Evolutionary conservation across 2,888 invertebrate species (phyloP), one percentile per base, ranked within the genome.

Genomic region (Cheilosia grossa): DNA sequence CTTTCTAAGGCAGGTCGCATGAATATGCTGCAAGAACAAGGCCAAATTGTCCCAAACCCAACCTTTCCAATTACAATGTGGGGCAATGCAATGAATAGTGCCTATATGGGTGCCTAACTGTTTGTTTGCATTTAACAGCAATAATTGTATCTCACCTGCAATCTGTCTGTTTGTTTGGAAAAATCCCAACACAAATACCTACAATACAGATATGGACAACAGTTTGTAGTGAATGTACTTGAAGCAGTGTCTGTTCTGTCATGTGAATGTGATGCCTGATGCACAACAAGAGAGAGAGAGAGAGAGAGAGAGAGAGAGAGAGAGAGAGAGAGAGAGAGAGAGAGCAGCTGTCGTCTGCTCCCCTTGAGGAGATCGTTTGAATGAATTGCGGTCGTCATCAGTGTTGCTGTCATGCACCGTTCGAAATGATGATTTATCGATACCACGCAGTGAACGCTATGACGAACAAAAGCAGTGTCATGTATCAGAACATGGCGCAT

Each of bases 371-470:
- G 40, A 61, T 54, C 53, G 54, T 54, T 44, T 63, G 21, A 73
- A 73, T 73, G 44, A n/a, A 10, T 30, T 17, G 7, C 21, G 9
- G 17, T 33, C 51, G 13, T 37, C 27, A 17, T 47, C 47, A 21
- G 37, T 47, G n/a, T 17, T n/a, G 40, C 54, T 73, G 54, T 63
- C 73, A 54, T 33, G 17, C 54, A 54, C 63, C 33, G 54, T 63
- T 63, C 33, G 42, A 53, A 54, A 73, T 44, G 17, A 63, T 73
- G 63, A 63, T 63, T 42, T 40, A 63, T 63, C 51, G 44, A 42
- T 61, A 24, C 27, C 30, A 42, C 53, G 27, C 30, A 33, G 17
- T 19, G 40, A 53, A 33, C 27, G 53, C 37, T n/a, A 40, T 17
- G 53, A 24, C 51, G 27, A 61, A 72, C 61, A 37, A 42, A 7